Evolutionary conservation across 2,888 invertebrate genomes (phyloP), one percentile per base, ranked within the genome.

Genomic region (Idaea straminata): DNA sequence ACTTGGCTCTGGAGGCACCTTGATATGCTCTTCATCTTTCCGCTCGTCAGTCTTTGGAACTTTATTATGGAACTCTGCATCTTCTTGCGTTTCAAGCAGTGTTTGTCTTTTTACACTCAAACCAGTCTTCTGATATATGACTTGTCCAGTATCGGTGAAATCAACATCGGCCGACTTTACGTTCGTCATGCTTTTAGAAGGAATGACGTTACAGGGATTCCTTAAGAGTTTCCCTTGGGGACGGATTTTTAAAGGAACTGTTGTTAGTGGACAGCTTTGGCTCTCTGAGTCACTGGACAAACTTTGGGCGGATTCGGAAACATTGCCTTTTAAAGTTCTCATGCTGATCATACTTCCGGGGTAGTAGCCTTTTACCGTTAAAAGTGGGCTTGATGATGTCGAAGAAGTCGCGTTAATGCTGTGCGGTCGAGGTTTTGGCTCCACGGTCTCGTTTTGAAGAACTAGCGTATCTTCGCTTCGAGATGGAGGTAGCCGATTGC

Each of bases 391-490:
- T 0, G 96, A 96, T 61, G 94, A 94, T 13, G 95, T 95, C 4
- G 95, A 96, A 64, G 93, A 93, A 77, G 94, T 95, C 0, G 95
- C 91, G 67, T 89, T 91, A 70, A 94, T 93, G 62, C 95, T 94
- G 71, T 94, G 94, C 4, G 94, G 93, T 69, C 94, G 92, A 60
- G 94, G 92, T 62, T 94, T 94, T 0, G 93, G 79, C 74, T 89
- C 83, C 0, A 83, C 75, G 63, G 79, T 89, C 70, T 91, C 88
- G 67, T 88, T 88, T 74, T 92, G 87, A 0, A 90, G 78, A 0
- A 94, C 93, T 5, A 97, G 85, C 0, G 96, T 96, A 77, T 97
- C 97, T 81, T 97, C 97, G 70, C 97, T 97, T 62, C 96, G 94
- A 0, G 97, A 97, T 0, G 97, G 96, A 5, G 96, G 96, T 62